Evolutionary conservation across 2,888 invertebrate species (phyloP).

Genomic region (Thera obeliscata): DNA sequence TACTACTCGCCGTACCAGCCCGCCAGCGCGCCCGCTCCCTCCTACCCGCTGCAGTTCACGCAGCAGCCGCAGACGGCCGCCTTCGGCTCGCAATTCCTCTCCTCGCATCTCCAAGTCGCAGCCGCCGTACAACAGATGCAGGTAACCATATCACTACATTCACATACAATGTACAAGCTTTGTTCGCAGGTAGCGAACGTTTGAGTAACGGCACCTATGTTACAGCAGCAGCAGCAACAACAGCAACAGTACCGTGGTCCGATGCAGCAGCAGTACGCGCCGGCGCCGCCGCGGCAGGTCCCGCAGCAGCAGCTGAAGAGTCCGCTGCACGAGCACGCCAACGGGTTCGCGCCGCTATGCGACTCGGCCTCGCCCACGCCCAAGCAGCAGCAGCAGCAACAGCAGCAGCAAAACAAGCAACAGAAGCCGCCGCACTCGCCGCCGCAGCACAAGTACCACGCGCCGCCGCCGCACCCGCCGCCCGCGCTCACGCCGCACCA

Average conservation of each 20-base stretch:
- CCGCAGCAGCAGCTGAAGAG: conserved; percentile 85
- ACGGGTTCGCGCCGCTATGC: conserved; percentile 85
- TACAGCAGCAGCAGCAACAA: conserved; percentile 48
- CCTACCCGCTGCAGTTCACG: conserved; percentile 86
- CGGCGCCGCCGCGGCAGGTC: conserved; percentile 66
- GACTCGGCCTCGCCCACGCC: conserved; percentile 83
- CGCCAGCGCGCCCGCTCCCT: conserved; percentile 84
- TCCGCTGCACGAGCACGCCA: conserved; percentile 81
- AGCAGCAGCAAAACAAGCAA: conserved; percentile 57
- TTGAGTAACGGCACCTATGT: neutral
- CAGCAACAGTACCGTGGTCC: conserved; percentile 73
- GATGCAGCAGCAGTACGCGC: conserved; percentile 78
- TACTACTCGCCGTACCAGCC: conserved; percentile 82
- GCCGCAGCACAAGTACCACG: conserved; percentile 80
- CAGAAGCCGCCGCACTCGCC: conserved; percentile 78
- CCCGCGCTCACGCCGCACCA: conserved; percentile 68
- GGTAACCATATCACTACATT: conserved; percentile 47
- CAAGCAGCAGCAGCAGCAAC: conserved; percentile 60
- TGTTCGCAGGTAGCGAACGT: too few species aligned
- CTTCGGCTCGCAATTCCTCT: conserved; percentile 76
- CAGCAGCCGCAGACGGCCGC: conserved; percentile 84
- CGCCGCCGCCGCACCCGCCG: conserved; percentile 69
- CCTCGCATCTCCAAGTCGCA: conserved; percentile 77
- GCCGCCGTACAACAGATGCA: conserved; percentile 81
- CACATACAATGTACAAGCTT: neutral